Base-by-base conservation (phyloP, 92 coral and sea anemone species). In the Pocillopora meandrina region DNA sequence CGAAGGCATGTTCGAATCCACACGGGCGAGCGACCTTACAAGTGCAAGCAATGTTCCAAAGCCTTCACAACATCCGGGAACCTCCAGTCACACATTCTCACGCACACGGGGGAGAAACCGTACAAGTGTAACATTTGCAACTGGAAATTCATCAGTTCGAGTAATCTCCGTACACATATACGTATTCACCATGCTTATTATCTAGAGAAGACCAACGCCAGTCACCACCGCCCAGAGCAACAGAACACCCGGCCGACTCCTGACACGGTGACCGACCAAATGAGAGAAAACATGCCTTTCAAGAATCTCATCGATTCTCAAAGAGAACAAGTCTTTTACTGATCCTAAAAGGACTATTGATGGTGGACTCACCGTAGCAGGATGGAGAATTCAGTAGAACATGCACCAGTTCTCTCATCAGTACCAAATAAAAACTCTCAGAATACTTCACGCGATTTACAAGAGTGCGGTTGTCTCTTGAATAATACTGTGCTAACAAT, bases 61-160 rank as follows among this genome's bases (percentile, higher is more conserved):
- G 99, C 99, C 26, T 96, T 96, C 93, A 96, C 99, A 5, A 96
- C 99, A 5, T 96, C 99, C 2, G 99, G 99, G 1, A 96, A 96
- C 79, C 83, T 96, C 16, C 99, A 96, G 83, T 96, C 99, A 52
- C 99, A 96, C 83, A 96, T 96, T 21, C 87, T 96, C 17, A 96
- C 99, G 1, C 99, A 96, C 84, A 96, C 99, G 0, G 99, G 99
- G 26, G 99, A 94, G 59, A 96, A 96, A 21, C 99, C 99, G 0
- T 96, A 94, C 92, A 95, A 96, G 72, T 96, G 99, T 73, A 92
- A 91, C 70, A 96, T 92, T 72, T 96, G 99, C 69, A 96, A 92
- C 90, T 96, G 99, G 99, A 96, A 94, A 85, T 96, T 96, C 85
- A 96, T 96, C 93, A 94, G 98, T 62, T 96, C 99, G 14, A 96